phyloP scores from a whole-genome alignment of 2,888 invertebrate species.

The Petrolisthes cinctipes region DNA sequence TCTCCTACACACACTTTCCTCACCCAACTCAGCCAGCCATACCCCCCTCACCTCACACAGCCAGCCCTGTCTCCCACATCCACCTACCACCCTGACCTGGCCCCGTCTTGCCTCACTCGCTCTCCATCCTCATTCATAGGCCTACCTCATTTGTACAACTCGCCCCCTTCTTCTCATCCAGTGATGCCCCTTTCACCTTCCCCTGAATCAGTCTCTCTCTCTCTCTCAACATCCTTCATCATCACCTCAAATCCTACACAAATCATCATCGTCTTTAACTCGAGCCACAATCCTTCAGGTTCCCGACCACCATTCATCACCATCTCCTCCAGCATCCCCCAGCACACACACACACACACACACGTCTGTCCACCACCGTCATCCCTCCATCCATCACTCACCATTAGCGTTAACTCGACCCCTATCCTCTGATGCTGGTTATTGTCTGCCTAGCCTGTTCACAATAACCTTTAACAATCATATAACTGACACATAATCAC shows the following conservation, averaged over 20 bases:
- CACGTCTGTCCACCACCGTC: not conserved
- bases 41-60: not conserved
- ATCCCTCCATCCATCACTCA: not conserved
- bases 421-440: not conserved
- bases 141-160: not conserved
- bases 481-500: too few species aligned
- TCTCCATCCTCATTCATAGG: not conserved
- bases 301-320: not conserved
- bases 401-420: not conserved
- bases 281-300: not conserved
- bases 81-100: not conserved
- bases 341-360: not conserved
- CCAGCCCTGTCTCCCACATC: not conserved
- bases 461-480: too few species aligned
- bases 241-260: not conserved
- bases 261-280: not conserved
- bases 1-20: not conserved
- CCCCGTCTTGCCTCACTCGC: not conserved
- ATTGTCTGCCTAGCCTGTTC: too few species aligned
- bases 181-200: not conserved
- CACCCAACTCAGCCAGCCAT: not conserved
- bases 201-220: constrained; percentile 14
- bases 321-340: not conserved
- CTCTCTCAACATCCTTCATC: not conserved
- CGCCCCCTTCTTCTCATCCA: not conserved